phyloP scores from a whole-genome alignment of 2,888 invertebrate species.

The Agrotis ipsilon region DNA sequence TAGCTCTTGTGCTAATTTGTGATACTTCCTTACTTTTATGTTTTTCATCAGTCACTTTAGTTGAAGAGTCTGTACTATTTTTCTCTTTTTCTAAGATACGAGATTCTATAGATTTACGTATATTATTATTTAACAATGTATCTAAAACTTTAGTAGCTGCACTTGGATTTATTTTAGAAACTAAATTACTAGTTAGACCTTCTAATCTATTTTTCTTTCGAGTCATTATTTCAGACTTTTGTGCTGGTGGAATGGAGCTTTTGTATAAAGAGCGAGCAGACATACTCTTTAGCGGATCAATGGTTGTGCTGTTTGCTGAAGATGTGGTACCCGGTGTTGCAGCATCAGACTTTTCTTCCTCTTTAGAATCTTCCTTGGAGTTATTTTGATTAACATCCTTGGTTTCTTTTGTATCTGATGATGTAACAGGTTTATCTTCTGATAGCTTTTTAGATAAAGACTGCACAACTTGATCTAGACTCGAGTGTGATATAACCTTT shows the following conservation, averaged over 20 bases:
- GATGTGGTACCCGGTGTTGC: constrained; percentile 57
- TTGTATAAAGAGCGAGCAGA: constrained; percentile 88
- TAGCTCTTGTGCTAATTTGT: constrained; percentile 88
- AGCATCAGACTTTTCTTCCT: constrained; percentile 70
- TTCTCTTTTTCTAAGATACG: constrained; percentile 88
- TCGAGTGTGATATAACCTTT: constrained; percentile 81
- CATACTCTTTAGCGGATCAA: constrained; percentile 88
- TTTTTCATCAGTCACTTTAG: constrained; percentile 80
- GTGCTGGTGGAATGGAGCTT: constrained; percentile 87
- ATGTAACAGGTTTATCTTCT: constrained; percentile 79
- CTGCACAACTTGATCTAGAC: constrained; percentile 87
- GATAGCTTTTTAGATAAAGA: constrained; percentile 88
- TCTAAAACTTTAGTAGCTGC: constrained; percentile 90
- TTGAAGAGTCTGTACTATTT: constrained; percentile 71
- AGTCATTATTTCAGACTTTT: constrained; percentile 91
- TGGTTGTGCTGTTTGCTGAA: constrained; percentile 67
- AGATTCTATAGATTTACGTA: constrained; percentile 88
- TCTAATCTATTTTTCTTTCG: constrained; percentile 92
- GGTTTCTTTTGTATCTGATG: constrained; percentile 72
- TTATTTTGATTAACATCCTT: constrained; percentile 82
- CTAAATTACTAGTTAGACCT: constrained; percentile 91
- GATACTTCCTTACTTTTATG: constrained; percentile 80
- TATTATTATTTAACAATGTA: constrained; percentile 88
- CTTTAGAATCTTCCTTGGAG: constrained; percentile 77
- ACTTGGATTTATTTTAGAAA: constrained; percentile 91